These are phyloP conservation scores for Labia minor DNA, from an alignment of 2,888 invertebrate species.

Conservation along the genomic window DNA sequence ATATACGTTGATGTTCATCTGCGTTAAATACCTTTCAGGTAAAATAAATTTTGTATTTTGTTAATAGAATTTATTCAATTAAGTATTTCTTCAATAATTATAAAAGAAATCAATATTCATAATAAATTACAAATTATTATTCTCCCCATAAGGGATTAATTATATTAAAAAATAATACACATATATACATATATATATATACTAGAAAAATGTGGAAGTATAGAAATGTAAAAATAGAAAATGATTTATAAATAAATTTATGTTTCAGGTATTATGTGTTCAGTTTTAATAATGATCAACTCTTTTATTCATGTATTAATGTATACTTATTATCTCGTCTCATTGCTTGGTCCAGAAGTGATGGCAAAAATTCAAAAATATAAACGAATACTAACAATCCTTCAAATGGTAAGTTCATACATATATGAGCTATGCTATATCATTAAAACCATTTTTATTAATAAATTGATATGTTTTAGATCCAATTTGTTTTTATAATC, in stretches of 20 bases:
- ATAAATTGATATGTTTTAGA: constrained; percentile 40
- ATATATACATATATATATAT: no score
- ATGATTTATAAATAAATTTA: no score
- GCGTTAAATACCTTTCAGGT: constrained; percentile 56
- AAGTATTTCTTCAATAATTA: no score
- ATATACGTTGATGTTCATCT: constrained; percentile 48
- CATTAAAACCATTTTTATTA: no score
- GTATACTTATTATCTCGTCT: constrained; percentile 61
- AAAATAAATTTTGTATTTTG: constrained; percentile 32
- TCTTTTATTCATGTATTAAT: constrained; percentile 60
- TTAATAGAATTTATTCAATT: no score
- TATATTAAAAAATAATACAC: no score
- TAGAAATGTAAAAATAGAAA: no score
- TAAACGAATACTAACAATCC: constrained; percentile 45
- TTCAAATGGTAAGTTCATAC: constrained; percentile 56
- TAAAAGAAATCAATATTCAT: no score
- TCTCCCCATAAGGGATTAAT: no score
- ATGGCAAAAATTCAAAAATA: constrained; percentile 45
- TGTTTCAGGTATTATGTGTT: constrained; percentile 52
- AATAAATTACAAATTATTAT: no score
- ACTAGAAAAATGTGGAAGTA: no score
- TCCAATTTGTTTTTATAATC: constrained; percentile 56
- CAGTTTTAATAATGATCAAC: constrained; percentile 55
- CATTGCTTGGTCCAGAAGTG: constrained; percentile 48
- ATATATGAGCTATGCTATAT: no score